phyloP scores from a whole-genome alignment of 2,113 vertebrate species.

The Callaeas wilsoni region DNA sequence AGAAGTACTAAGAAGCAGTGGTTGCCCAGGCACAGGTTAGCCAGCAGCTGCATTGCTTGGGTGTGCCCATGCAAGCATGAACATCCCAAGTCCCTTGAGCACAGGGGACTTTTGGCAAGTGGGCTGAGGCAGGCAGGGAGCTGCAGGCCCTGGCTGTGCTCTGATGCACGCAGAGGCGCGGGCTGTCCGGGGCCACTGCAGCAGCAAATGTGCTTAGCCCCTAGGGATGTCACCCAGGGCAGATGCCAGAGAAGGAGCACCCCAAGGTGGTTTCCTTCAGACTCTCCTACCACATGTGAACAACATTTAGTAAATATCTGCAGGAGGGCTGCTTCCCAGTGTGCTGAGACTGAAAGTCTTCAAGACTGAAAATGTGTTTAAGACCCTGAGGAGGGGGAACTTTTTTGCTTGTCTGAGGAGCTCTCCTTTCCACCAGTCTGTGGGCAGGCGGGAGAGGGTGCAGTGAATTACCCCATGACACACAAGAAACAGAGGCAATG shows the following conservation, averaged over 20 bases:
- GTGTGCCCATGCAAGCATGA: not conserved
- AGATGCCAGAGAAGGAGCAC: not conserved
- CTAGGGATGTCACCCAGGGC: not conserved
- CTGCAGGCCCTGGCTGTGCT: not conserved
- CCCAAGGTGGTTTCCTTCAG: accelerated
- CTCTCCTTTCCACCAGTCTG: not conserved
- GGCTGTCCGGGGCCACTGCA: not conserved
- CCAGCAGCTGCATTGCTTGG: not conserved
- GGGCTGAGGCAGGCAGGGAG: not conserved
- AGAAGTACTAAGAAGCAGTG: not conserved
- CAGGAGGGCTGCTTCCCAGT: not conserved
- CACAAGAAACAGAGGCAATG: not conserved
- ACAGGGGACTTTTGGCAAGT: not conserved
- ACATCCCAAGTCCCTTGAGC: not conserved
- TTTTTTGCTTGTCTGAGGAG: not conserved
- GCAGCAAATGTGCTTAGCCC: not conserved
- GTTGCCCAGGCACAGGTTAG: not conserved
- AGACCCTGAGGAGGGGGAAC: accelerated
- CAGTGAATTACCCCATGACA: not conserved
- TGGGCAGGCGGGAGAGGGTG: not conserved
- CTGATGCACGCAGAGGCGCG: not conserved
- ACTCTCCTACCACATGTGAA: not conserved
- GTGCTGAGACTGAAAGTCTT: not conserved
- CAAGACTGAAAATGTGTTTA: not conserved
- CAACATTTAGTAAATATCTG: not conserved